Conservation (phyloP, 2,113 vertebrate genomes). For the Eretmochelys imbricata region DNA sequence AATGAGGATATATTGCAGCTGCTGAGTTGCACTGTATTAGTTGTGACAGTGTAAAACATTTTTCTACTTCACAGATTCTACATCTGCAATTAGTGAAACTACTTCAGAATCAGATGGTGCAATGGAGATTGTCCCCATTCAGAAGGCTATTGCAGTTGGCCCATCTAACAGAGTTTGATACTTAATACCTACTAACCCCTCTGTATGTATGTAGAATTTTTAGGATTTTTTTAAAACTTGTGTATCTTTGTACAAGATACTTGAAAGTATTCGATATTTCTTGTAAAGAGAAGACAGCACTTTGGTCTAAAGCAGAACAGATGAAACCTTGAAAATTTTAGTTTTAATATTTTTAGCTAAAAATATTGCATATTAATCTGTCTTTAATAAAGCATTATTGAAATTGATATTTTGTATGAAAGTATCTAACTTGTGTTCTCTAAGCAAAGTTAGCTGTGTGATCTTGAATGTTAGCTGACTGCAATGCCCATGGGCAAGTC, state of each 20-base stretch:
- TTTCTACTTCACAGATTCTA: slow-evolving; percentile 56
- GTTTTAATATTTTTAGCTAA: slow-evolving; percentile 50
- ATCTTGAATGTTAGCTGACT: slow-evolving; percentile 48
- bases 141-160: neutral
- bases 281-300: slow-evolving; percentile 84
- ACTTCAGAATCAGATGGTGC: neutral
- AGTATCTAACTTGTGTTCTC: slow-evolving; percentile 51
- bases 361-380: slow-evolving; percentile 67
- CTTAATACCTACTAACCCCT: slow-evolving; percentile 36
- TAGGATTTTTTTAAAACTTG: slow-evolving; percentile 34
- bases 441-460: neutral
- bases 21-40: neutral
- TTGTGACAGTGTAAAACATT: neutral
- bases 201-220: slow-evolving; percentile 66
- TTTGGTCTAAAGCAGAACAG: slow-evolving; percentile 79
- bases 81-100: neutral
- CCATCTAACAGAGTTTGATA: slow-evolving; percentile 49
- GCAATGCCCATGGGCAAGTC: slow-evolving; percentile 52
- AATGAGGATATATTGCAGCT: neutral
- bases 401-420: slow-evolving; percentile 50
- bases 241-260: slow-evolving; percentile 70
- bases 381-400: slow-evolving; percentile 83
- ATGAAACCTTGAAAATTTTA: slow-evolving; percentile 62
- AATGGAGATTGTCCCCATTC: neutral
- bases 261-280: slow-evolving; percentile 72